Conservation (phyloP, 2,797 vertebrate genomes). For the Neoniphon sammara region DNA sequence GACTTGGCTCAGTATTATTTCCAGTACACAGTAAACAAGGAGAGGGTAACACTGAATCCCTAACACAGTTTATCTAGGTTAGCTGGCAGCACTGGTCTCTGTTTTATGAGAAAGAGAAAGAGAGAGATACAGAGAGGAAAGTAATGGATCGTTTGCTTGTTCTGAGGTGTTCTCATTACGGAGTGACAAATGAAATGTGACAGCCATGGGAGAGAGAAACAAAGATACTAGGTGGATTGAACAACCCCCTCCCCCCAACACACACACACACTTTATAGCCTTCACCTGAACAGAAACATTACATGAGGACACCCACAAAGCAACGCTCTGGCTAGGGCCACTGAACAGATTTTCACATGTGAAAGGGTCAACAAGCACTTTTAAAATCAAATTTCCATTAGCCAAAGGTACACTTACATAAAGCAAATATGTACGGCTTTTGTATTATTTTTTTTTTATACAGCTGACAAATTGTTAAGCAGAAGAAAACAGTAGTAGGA, state of each 20-base stretch:
- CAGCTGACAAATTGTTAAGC: constrained; percentile 76
- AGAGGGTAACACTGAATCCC: constrained; percentile 40
- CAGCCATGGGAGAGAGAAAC: constrained; percentile 1
- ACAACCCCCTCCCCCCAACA: not conserved
- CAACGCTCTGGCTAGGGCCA: constrained; percentile 81
- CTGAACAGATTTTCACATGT: constrained; percentile 62
- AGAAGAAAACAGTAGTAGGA: constrained; percentile 82
- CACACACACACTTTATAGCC: constrained; percentile 17
- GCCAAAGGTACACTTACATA: constrained; percentile 87
- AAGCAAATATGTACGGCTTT: constrained; percentile 84
- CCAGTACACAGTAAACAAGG: constrained; percentile 48
- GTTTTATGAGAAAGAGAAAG: constrained; percentile 34
- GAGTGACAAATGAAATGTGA: constrained; percentile 27
- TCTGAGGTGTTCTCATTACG: constrained; percentile 22
- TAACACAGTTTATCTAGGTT: constrained; percentile 33
- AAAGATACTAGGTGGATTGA: not conserved
- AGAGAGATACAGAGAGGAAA: constrained; percentile 1
- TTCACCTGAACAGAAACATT: constrained; percentile 73
- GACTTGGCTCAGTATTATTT: constrained; percentile 71
- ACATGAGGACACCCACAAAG: constrained; percentile 84
- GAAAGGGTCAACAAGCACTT: constrained; percentile 72
- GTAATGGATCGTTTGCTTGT: constrained; percentile 9
- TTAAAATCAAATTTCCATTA: constrained; percentile 83
- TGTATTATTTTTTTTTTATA: constrained; percentile 59
- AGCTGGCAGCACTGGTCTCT: constrained; percentile 65